Evolutionary conservation across 2,113 vertebrate species (phyloP).

Genomic region (cat (Felis catus)): DNA sequence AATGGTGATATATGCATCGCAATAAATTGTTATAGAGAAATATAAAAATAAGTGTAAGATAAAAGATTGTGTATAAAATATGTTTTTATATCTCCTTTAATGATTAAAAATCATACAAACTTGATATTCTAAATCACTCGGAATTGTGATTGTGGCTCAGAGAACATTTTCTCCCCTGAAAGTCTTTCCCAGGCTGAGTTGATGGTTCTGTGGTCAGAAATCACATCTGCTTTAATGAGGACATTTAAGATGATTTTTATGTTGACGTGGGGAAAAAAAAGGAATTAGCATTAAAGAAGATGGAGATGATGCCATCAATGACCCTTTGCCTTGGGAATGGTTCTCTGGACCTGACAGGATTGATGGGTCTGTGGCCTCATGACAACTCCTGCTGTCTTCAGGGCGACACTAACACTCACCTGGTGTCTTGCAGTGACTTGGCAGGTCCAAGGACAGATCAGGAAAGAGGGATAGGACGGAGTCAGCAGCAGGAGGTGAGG

Average conservation of each 20-base stretch:
- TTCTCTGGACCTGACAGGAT: neutral
- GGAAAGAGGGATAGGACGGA: neutral
- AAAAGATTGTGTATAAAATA: conserved; percentile 90
- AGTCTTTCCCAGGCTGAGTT: conserved; percentile 5
- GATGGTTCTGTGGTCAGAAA: conserved; percentile 65
- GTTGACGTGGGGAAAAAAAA: conserved; percentile 73
- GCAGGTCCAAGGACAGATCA: conserved; percentile 49
- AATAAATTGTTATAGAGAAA: conserved; percentile 88
- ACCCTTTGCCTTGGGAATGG: conserved; percentile 32
- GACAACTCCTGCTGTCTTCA: neutral
- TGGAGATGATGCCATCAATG: conserved; percentile 33
- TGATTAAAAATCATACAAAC: conserved; percentile 87
- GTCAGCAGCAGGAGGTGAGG: neutral
- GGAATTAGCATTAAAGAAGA: conserved; percentile 74
- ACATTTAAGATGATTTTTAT: conserved; percentile 74
- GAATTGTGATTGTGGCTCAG: conserved; percentile 59
- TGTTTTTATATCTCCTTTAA: conserved; percentile 89
- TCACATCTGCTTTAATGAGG: conserved; percentile 65
- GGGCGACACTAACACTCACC: neutral
- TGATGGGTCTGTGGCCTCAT: conserved; percentile 33
- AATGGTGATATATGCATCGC: conserved; percentile 87
- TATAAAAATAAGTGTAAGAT: conserved; percentile 90
- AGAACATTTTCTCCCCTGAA: conserved; percentile 61
- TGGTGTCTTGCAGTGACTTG: neutral
- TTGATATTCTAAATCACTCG: conserved; percentile 82